Evolutionary conservation across 2,888 invertebrate species (phyloP), one percentile per base, ranked within the genome.

Genomic region (Sphinx pinastri): DNA sequence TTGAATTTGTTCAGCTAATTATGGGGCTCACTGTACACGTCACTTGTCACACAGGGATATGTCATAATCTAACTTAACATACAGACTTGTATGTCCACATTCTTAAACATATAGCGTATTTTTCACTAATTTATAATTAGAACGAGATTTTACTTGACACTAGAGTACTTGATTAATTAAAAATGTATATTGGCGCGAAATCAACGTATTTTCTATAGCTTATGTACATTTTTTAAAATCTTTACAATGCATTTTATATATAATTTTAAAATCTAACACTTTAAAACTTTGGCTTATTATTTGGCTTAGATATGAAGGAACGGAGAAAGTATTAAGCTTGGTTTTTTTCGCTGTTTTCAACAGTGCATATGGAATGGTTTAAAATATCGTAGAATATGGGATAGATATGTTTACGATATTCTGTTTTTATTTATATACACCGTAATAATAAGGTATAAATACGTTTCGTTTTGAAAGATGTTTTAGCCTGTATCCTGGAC

Each of bases 231-330:
- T 38, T 38, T 81, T 78, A 76, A 69, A 59, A 71, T 74, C 74
- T 79, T 76, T 76, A 76, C 70, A 79, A 79, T 75, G 68, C 74
- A 73, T 57, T 58, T 60, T 72, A 25, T 47, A 72, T 69, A 68
- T 69, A 71, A 76, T 78, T 76, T 75, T 75, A 77, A 72, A 72
- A 67, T 68, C 73, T 77, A 79, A 80, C 81, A 81, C 81, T 86
- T 84, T 79, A 81, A 82, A 83, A 88, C 89, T 93, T 93, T 92
- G 93, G 92, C 92, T 89, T 88, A 83, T 78, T 87, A 84, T 93
- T 92, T 92, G 92, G 92, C 92, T 87, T 89, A 86, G 84, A 84
- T 79, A 38, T 38, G 49, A 80, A 86, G 82, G 83, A 81, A 84
- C 80, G 77, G 80, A 80, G 80, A 80, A 84, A 77, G 73, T 81